These are phyloP conservation scores for Pharmacophagus antenor DNA, from an alignment of 2,888 invertebrate genomes.

Conservation along the genomic window DNA sequence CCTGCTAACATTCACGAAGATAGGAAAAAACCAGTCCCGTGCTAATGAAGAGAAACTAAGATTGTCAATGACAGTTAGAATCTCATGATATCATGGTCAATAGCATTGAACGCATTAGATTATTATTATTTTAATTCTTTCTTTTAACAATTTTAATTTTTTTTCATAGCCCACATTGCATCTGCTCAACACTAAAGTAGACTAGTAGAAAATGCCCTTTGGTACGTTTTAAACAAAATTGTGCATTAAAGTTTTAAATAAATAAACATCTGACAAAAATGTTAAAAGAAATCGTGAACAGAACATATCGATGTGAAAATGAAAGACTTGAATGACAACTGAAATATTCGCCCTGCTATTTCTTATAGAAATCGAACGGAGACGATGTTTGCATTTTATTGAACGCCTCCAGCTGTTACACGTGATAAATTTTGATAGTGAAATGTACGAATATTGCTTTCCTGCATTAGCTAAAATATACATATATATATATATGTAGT, in stretches of 20 bases:
- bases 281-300: conserved; percentile 4
- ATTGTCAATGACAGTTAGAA: too few species aligned
- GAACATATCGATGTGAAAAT: conserved; percentile 21
- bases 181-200: too few species aligned
- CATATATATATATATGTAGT: neutral
- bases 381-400: conserved; percentile 21
- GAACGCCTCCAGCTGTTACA: conserved; percentile 10
- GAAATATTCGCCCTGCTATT: conserved; percentile 14
- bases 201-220: too few species aligned
- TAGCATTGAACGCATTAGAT: too few species aligned
- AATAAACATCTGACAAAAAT: neutral
- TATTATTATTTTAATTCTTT: too few species aligned
- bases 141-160: too few species aligned
- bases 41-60: too few species aligned
- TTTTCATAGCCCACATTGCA: too few species aligned
- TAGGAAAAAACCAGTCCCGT: too few species aligned
- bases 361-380: conserved; percentile 20
- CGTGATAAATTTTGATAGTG: conserved; percentile 15
- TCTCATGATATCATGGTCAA: too few species aligned
- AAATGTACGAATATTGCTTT: neutral
- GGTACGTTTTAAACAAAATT: neutral
- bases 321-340: conserved; percentile 23
- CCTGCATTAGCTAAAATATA: neutral
- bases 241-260: neutral
- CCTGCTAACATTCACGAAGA: too few species aligned